phyloP scores from a whole-genome alignment of 2,888 invertebrate species.

The Caenorhabditis sulstoni region DNA sequence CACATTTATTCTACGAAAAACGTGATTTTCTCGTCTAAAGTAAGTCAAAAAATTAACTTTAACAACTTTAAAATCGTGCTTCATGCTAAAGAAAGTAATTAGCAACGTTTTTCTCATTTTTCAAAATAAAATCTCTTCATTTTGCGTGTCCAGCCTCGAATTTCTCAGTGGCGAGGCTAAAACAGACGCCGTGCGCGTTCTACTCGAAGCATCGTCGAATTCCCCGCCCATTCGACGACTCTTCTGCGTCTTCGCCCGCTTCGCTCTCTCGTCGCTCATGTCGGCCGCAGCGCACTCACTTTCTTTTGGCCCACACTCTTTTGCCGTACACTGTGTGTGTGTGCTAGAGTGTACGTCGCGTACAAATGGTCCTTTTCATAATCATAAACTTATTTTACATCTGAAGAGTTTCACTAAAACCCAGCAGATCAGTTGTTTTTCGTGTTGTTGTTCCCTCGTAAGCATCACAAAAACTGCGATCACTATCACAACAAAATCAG shows the following conservation, averaged over 20 bases:
- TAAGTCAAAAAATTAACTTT: no score
- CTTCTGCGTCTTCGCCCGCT: conserved; percentile 21
- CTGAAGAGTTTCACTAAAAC: no score
- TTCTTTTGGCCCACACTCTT: conserved; percentile 45
- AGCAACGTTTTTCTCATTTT: conserved; percentile 11
- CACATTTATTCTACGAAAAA: no score
- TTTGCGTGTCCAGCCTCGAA: neutral
- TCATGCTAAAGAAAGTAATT: conserved; percentile 5
- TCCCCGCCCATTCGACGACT: conserved; percentile 29
- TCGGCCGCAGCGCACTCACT: conserved; percentile 11
- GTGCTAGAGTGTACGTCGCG: conserved; percentile 2
- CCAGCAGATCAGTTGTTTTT: no score
- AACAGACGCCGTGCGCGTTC: conserved; percentile 6
- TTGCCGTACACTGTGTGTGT: conserved; percentile 28
- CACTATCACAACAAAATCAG: no score
- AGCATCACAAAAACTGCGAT: no score
- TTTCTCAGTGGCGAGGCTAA: neutral
- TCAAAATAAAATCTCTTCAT: neutral
- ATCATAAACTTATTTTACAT: conserved; percentile 1
- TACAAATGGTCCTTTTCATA: neutral
- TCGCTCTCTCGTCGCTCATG: neutral
- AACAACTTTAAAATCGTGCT: no score
- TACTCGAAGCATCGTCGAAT: conserved; percentile 10
- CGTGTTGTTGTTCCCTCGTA: no score
- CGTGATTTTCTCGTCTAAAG: no score